A percentile compares a stretch with the other conserved stretches of the same genome.
Evolutionary conservation across 2,888 invertebrate genomes (phyloP).

Genomic region (Heliconius sara): DNA sequence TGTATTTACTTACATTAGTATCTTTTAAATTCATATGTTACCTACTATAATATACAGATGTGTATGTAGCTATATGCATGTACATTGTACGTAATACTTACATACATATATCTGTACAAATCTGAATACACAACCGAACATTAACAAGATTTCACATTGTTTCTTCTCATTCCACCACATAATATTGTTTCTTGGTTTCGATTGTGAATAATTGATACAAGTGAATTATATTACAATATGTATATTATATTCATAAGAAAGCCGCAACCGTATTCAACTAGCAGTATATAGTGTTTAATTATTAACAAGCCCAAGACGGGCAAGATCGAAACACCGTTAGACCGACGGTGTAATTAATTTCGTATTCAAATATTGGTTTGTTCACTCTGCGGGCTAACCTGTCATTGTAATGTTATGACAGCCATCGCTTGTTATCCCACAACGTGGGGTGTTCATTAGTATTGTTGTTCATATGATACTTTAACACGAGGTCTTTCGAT

Average conservation of each 20-base stretch:
- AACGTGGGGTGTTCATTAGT: constrained; percentile 21
- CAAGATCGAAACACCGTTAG: constrained; percentile 36
- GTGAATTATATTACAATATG: not conserved
- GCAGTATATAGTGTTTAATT: constrained; percentile 14
- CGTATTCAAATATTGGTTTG: constrained; percentile 42
- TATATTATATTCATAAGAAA: constrained; percentile 4
- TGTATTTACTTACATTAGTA: no score
- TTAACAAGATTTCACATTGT: constrained; percentile 8
- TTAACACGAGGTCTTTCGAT: not conserved
- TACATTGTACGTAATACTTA: not conserved
- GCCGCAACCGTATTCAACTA: constrained; percentile 7
- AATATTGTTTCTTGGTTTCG: not conserved
- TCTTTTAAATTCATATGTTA: no score
- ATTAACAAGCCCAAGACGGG: constrained; percentile 27
- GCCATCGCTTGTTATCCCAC: constrained; percentile 24
- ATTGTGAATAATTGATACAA: not conserved
- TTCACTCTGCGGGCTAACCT: constrained; percentile 34
- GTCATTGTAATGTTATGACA: constrained; percentile 38
- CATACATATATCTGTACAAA: not conserved
- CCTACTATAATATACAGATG: no score
- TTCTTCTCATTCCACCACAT: not conserved
- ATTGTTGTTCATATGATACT: constrained; percentile 14
- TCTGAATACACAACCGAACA: not conserved
- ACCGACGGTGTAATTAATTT: constrained; percentile 47
- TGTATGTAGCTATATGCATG: no score